Evolutionary conservation across 2,888 invertebrate species (phyloP).

Genomic region (Drosophila barbarae): DNA sequence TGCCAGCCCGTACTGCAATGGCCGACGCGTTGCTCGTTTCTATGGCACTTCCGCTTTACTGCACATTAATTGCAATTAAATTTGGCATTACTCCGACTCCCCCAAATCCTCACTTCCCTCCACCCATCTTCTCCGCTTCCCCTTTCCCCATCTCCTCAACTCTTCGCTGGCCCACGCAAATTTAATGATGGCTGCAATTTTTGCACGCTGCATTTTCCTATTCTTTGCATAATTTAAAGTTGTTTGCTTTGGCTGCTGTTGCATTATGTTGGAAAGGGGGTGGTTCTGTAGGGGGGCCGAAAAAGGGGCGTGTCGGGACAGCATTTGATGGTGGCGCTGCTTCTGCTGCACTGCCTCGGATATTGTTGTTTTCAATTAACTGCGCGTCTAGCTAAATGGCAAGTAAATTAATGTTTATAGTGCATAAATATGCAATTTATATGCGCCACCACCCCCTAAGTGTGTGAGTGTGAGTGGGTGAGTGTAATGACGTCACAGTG

Average conservation of each 20-base stretch:
- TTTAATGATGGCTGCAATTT: conserved; percentile 59
- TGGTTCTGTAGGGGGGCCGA: neutral
- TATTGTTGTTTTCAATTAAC: conserved; percentile 70
- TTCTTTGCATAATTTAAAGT: conserved; percentile 63
- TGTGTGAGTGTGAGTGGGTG: conserved; percentile 5
- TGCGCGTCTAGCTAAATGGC: conserved; percentile 63
- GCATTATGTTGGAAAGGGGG: neutral
- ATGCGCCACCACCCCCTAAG: conserved; percentile 5
- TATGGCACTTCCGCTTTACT: conserved; percentile 64
- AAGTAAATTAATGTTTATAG: conserved; percentile 68
- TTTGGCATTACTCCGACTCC: conserved; percentile 56
- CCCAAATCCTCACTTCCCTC: conserved; percentile 1
- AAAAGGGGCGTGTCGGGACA: neutral
- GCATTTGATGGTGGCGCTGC: conserved; percentile 20
- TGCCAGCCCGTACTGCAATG: conserved; percentile 42
- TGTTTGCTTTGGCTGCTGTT: conserved; percentile 48
- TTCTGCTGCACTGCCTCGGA: conserved; percentile 23
- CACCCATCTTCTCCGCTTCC: too few relatives aligned
- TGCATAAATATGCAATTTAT: conserved; percentile 61
- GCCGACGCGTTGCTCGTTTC: conserved; percentile 40
- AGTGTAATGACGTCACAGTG: conserved; percentile 16
- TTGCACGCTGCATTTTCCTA: conserved; percentile 52
- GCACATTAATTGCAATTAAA: conserved; percentile 72
- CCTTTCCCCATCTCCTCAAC: neutral
- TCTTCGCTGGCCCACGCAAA: conserved; percentile 23